Percentiles rank a stretch among this genome's conserved stretches.
These are phyloP conservation scores for Hiodon alosoides DNA, from an alignment of 2,113 vertebrate genomes.

Conservation along the genomic window DNA sequence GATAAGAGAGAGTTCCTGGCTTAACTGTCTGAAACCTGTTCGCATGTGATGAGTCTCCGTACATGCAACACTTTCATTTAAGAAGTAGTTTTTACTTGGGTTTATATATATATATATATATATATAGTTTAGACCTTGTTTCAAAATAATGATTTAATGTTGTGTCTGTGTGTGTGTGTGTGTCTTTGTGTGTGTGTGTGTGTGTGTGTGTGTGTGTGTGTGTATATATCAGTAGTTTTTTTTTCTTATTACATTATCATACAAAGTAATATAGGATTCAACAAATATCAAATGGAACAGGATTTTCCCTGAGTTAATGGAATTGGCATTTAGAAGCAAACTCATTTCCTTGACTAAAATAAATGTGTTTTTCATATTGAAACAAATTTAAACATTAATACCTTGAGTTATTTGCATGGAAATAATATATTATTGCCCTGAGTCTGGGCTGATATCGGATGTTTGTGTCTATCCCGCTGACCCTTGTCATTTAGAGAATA, in stretches of 20 bases:
- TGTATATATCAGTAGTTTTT: slow-evolving; percentile 53
- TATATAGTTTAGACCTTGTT: too few relatives aligned
- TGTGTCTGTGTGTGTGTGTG: too few relatives aligned
- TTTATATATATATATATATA: too few relatives aligned
- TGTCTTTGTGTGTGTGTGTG: neutral
- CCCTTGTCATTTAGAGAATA: slow-evolving; percentile 38
- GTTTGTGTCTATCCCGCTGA: slow-evolving; percentile 56
- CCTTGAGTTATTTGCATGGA: slow-evolving; percentile 70
- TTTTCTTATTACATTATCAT: slow-evolving; percentile 69
- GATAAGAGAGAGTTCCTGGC: neutral
- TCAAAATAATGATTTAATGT: too few relatives aligned
- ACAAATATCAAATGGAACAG: slow-evolving; percentile 57
- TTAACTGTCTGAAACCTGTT: neutral
- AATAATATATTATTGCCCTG: slow-evolving; percentile 63
- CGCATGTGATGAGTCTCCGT: neutral
- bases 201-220: neutral
- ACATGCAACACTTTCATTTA: neutral
- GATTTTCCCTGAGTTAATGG: slow-evolving; percentile 72
- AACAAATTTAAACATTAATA: slow-evolving; percentile 76
- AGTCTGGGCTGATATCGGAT: slow-evolving; percentile 59
- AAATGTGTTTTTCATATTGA: slow-evolving; percentile 59
- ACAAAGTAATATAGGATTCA: slow-evolving; percentile 62
- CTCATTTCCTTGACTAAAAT: slow-evolving; percentile 65
- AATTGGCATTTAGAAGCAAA: slow-evolving; percentile 70
- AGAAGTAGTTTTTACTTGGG: neutral